Evolutionary conservation across 2,113 vertebrate species (phyloP), one percentile per base, ranked within the genome.

Genomic region (Uropsilus gracilis): DNA sequence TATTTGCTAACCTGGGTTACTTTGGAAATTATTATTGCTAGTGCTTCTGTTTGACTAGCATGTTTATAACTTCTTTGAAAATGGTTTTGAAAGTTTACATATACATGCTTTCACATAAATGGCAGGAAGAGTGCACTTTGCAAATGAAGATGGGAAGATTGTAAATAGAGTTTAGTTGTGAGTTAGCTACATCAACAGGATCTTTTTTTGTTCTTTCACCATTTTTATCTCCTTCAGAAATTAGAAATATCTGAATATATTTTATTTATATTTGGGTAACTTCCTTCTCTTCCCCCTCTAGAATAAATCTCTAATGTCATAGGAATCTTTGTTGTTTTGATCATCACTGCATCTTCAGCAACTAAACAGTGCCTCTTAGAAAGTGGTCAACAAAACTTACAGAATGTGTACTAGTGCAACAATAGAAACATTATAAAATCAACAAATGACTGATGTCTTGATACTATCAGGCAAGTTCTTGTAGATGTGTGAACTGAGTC

Each of bases 1-100:
- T 75, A 32, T 81, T 68, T 88, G n/a, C 17, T 44, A 71, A 50
- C 20, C 1, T 69, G 32, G 71, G n/a, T 24, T 90, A 24, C 78
- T 85, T 90, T 87, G 64, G 53, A 96, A 84, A 85, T 87, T 77
- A 57, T 77, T 68, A 57, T 61, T 85, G 11, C 80, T 94, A 77
- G 46, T 94, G 44, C 59, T 84, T 85, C 48, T 84, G 39, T 5
- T 89, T 92, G 46, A 81, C 26, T 42, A 12, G 76, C 34, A 13
- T 46, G 4, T 75, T 85, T 78, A 32, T 68, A 90, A 39, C 92
- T 92, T 90, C 5, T 66, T 87, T 89, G 78, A 87, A 92, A 90
- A 42, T 90, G 73, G 20, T n/a, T 92, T 96, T 77, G 53, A 86
- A 55, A 57, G n/a, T 42, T 10, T 37, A 44, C 22, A 11, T 44